Conservation (phyloP, 2,797 vertebrate species). For the Heteromormyrus szaboi region DNA sequence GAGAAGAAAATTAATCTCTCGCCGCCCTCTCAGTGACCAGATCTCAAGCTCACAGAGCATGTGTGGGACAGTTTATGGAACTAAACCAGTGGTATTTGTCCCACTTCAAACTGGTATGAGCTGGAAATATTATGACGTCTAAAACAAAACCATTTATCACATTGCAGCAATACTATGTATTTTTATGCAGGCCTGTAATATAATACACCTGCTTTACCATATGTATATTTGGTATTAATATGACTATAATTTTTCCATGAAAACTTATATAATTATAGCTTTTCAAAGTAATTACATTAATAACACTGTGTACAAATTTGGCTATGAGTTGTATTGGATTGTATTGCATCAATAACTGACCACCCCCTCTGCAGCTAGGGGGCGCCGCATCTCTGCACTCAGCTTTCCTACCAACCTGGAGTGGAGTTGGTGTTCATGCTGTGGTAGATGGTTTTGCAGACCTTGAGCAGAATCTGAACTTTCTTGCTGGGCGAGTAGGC, state of each 20-base stretch:
- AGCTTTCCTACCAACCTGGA: conserved; percentile 42
- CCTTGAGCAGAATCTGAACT: conserved; percentile 69
- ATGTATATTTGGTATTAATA: not conserved
- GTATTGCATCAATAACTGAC: not conserved
- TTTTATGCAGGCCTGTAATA: not conserved
- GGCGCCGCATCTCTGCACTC: not conserved
- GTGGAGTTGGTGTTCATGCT: conserved; percentile 64
- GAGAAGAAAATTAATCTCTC: not conserved
- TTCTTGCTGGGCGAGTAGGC: conserved; percentile 77
- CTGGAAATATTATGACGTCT: not conserved
- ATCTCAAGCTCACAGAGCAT: not conserved
- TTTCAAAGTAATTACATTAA: not conserved
- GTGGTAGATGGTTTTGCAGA: conserved; percentile 77
- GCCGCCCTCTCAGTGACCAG: not conserved
- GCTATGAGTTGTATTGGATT: not conserved
- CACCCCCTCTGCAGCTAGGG: not conserved
- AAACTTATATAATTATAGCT: not conserved
- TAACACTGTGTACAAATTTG: not conserved
- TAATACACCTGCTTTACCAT: not conserved
- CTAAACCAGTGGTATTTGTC: not conserved
- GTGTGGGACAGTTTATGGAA: not conserved
- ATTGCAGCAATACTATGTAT: not conserved
- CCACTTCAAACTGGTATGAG: not conserved
- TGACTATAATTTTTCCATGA: not conserved
- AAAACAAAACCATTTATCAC: not conserved